phyloP scores from a whole-genome alignment of 2,113 vertebrate species.

The Meriones unguiculatus region DNA sequence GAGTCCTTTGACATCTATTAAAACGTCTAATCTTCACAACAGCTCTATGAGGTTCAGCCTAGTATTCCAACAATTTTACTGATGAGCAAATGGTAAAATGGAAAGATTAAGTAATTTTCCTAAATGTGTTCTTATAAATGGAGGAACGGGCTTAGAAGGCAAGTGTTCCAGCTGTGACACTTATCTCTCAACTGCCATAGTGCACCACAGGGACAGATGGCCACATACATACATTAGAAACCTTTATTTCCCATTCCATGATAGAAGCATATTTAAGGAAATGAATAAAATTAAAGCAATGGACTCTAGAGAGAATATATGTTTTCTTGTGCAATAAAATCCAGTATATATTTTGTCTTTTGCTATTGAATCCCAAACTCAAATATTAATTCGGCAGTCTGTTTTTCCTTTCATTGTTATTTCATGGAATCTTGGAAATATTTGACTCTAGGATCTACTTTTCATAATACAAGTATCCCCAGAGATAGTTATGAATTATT shows the following conservation, averaged over 20 bases:
- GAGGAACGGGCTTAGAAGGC: not conserved
- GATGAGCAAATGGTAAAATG: not conserved
- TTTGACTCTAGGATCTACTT: not conserved
- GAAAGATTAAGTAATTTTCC: not conserved
- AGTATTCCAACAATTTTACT: not conserved
- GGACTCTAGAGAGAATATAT: not conserved
- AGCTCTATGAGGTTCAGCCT: not conserved
- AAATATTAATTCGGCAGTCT: not conserved
- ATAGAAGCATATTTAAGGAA: not conserved
- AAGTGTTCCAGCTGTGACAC: not conserved
- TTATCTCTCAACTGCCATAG: not conserved
- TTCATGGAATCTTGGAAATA: not conserved
- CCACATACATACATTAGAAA: not conserved
- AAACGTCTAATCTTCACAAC: not conserved
- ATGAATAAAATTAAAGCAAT: not conserved
- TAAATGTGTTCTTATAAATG: not conserved
- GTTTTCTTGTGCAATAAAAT: constrained; percentile 19
- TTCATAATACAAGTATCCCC: not conserved
- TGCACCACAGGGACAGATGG: not conserved
- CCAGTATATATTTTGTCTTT: not conserved
- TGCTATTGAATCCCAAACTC: not conserved
- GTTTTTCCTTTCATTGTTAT: not conserved
- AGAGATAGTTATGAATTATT: not conserved
- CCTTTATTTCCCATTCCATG: not conserved
- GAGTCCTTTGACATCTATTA: not conserved